Evolutionary conservation across 64 coral and sea anemone genomes (phyloP).

Genomic region (Cladopsammia gracilis): DNA sequence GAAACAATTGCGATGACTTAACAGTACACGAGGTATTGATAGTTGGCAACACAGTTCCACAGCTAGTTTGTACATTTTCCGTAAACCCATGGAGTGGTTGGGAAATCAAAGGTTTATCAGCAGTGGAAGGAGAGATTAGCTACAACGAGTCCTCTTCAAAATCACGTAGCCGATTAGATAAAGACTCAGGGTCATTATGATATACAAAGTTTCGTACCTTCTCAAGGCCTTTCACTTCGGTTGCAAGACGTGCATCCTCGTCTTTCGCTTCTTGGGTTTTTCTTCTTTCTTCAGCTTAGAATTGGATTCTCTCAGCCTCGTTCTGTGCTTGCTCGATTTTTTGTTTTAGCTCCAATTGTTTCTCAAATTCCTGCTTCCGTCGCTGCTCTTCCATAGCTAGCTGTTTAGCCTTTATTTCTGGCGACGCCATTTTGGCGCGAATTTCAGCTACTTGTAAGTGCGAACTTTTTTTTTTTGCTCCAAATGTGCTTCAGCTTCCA

Average conservation of each 20-base stretch:
- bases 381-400: not conserved
- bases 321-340: not conserved
- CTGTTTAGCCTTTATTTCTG: constrained; percentile 43
- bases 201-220: not conserved
- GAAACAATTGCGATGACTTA: not conserved
- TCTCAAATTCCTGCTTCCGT: not conserved
- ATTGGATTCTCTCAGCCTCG: not conserved
- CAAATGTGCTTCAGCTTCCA: not conserved
- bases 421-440: not conserved
- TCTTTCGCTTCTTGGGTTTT: constrained; percentile 30
- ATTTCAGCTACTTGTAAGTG: not conserved
- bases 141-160: constrained; percentile 5
- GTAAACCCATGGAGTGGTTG: not conserved
- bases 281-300: constrained; percentile 24
- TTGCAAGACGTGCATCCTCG: not conserved
- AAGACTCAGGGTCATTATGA: not conserved
- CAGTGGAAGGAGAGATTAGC: not conserved
- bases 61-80: not conserved
- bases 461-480: not conserved
- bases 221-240: not conserved
- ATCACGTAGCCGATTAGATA: not conserved
- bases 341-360: not conserved
- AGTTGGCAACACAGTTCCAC: not conserved
- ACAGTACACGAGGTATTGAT: not conserved
- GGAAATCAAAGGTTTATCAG: not conserved